A percentile compares a stretch with the other conserved stretches of the same genome.
These are phyloP conservation scores for Peromyscus polionotus DNA, from an alignment of 2,113 vertebrate genomes.

Conservation along the genomic window DNA sequence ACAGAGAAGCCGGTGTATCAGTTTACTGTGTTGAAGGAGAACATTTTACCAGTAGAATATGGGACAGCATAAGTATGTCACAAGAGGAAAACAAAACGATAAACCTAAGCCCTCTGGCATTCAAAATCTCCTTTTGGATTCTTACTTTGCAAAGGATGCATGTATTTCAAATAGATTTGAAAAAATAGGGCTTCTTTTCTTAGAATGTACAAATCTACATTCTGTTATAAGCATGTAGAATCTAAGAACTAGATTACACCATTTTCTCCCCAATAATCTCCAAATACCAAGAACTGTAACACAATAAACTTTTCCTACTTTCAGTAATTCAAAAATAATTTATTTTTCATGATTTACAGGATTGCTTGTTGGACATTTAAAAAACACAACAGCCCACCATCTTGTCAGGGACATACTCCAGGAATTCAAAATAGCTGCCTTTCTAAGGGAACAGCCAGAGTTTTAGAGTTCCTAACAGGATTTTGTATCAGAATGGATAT, in stretches of 20 bases:
- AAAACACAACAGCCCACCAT: background rate
- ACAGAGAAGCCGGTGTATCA: background rate
- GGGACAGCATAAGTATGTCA: slow-evolving; percentile 21
- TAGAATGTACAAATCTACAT: background rate
- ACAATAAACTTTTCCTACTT: slow-evolving; percentile 37
- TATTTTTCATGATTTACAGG: background rate
- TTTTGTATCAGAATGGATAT: slow-evolving; percentile 11
- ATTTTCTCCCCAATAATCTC: background rate
- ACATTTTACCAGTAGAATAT: background rate
- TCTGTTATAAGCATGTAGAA: background rate
- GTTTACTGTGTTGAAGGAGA: slow-evolving; percentile 16
- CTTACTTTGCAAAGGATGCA: background rate
- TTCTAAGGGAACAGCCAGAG: background rate
- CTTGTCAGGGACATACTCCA: background rate
- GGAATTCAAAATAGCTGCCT: slow-evolving; percentile 55
- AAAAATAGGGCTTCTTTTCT: slow-evolving; percentile 3
- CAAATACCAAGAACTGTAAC: slow-evolving; percentile 31
- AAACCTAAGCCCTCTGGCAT: background rate
- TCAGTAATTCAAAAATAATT: slow-evolving; percentile 35
- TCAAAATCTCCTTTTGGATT: background rate
- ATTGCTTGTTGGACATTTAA: slow-evolving; percentile 50
- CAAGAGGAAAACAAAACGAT: background rate
- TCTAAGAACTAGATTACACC: background rate
- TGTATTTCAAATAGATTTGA: background rate
- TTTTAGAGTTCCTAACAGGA: background rate